Evolutionary conservation across 2,113 vertebrate genomes (phyloP), one percentile per base, ranked within the genome.

Genomic region (Stegostoma tigrinum): DNA sequence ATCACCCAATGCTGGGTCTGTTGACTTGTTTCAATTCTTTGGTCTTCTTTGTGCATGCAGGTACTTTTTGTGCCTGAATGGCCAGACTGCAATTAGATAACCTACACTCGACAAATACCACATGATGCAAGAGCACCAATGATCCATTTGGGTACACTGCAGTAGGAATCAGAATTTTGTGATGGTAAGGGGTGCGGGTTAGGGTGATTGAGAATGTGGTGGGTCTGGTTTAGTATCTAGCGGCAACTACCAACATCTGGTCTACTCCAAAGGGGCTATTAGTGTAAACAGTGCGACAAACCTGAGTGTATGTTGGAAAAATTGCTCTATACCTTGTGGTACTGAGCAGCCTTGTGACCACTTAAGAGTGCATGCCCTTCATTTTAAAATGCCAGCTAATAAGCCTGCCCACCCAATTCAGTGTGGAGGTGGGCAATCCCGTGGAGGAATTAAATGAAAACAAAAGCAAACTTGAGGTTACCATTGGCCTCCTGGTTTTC

Each of bases 261-360:
- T 55, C 34, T 38, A 91, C 89, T 91, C 30, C 89, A 66, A 66
- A 91, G 55, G 66, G 89, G 89, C 38, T 15, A 66, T 91, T 91
- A 91, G 48, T 91, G 89, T 91, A 91, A 91, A 91, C 89, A 91
- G 89, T 91, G 89, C 34, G 89, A 91, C 55, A 91, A 91, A 91
- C 89, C 89, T 91, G 89, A 91, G 89, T 91, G 89, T 91, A 66
- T 91, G 89, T 66, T 91, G 61, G 61, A 34, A 91, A 91, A 90
- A 90, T 61, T 0, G 87, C 87, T 91, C 61, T 61, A n/a, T 61
- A 66, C 61, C 89, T 66, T 66, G 52, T 34, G 15, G 27, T 34
- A 90, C 34, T 91, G 55, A 91, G 89, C 55, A 66, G 89, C 61
- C n/a, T 91, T 19, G 5, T 90, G 87, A 90, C 87, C 87, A n/a